A percentile compares a stretch with the other conserved stretches of the same genome.
phyloP scores from a whole-genome alignment of 2,888 invertebrate species.

The Rotaria macrura region DNA sequence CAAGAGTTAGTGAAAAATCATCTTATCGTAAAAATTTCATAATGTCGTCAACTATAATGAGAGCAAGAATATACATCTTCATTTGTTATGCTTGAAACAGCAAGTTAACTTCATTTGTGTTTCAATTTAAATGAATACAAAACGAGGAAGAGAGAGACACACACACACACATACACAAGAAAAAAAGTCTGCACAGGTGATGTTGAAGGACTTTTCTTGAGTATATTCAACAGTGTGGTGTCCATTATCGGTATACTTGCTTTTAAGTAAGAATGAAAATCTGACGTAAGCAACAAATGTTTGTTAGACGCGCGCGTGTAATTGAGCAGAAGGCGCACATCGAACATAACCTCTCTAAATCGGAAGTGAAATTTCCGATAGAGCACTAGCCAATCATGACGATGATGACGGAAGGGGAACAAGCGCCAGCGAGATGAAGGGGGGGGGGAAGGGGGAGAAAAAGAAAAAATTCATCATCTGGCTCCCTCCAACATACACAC shows the following conservation, averaged over 20 bases:
- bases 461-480: neutral
- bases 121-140: too few relatives aligned
- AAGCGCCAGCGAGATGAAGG: neutral
- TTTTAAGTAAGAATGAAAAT: neutral
- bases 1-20: neutral
- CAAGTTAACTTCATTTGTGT: neutral
- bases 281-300: neutral
- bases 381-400: neutral
- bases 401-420: neutral
- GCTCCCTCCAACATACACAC: neutral
- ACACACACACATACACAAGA: too few relatives aligned
- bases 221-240: neutral
- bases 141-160: too few relatives aligned
- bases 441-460: neutral
- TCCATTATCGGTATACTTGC: slow-evolving; percentile 1
- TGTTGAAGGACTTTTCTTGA: neutral
- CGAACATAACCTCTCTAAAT: neutral
- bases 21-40: neutral
- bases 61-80: neutral
- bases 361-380: slow-evolving; percentile 16
- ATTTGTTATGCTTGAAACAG: neutral
- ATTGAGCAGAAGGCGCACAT: neutral
- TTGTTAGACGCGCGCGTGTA: neutral
- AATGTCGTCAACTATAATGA: neutral
- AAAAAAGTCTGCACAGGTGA: neutral